phyloP scores from a whole-genome alignment of 2,888 invertebrate species.

The Mimumesa dahlbomi region DNA sequence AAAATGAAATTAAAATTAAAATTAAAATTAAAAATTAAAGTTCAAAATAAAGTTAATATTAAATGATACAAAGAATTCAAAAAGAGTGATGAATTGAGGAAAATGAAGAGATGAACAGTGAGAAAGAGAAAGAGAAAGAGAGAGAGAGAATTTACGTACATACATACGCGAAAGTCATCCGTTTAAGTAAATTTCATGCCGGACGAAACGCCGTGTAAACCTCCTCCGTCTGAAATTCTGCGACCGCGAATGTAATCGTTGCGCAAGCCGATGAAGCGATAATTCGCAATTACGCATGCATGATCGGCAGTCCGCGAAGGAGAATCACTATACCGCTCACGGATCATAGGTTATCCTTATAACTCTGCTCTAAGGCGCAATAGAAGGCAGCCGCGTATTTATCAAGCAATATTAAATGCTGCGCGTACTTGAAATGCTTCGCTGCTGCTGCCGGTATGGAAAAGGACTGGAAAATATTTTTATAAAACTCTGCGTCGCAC shows the following conservation, averaged over 20 bases:
- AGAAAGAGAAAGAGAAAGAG: no score
- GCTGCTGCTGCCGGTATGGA: not conserved
- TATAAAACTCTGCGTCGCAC: not conserved
- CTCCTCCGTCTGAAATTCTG: no score
- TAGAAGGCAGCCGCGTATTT: slow-evolving; percentile 40
- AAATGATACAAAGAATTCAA: no score
- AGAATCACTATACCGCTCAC: slow-evolving; percentile 57
- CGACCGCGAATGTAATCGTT: slow-evolving; percentile 48
- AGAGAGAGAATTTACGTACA: no score
- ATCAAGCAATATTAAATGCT: slow-evolving; percentile 42
- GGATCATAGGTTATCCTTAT: slow-evolving; percentile 66
- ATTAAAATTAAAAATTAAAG: no score
- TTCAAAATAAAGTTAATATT: no score
- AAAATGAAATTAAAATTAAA: no score
- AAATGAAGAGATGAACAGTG: no score
- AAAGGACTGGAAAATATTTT: slow-evolving; percentile 19
- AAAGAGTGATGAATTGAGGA: no score
- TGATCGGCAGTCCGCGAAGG: slow-evolving; percentile 48
- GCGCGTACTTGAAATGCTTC: slow-evolving; percentile 16
- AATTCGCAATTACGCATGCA: slow-evolving; percentile 72
- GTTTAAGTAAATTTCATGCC: no score
- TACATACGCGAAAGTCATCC: no score
- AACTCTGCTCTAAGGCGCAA: slow-evolving; percentile 51
- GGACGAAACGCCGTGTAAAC: no score
- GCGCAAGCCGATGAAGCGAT: slow-evolving; percentile 62